Evolutionary conservation across 2,113 vertebrate species (phyloP), one percentile per base, ranked within the genome.

Genomic region (Carassius carassius): DNA sequence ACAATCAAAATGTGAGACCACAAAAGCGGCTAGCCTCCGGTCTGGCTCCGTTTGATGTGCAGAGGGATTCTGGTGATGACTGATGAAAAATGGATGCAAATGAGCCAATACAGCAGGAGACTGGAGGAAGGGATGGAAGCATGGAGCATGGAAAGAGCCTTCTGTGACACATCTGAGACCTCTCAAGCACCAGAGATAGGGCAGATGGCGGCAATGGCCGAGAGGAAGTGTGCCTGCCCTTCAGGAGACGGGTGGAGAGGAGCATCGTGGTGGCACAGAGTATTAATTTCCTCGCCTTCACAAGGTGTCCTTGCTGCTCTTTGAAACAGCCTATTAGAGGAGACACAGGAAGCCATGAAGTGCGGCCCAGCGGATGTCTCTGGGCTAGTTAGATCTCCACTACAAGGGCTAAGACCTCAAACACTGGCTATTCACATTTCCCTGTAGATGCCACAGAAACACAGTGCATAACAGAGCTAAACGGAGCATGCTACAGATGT

Each of bases 81-180:
- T 91, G 90, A 91, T 90, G 86, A 92, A 91, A 91, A 91, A 90
- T 90, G 86, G 90, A 93, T 92, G 90, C 92, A 91, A 94, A 93
- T 87, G 85, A 93, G 90, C 88, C 84, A 76, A 87, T n/a, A 79
- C 62, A 86, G 76, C 76, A 62, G n/a, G 63, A 56, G 32, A 63
- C 37, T 21, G 84, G 88, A 90, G 88, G 90, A 90, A 88, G 87
- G 86, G 85, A 76, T 72, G 32, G 84, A 80, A 89, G n/a, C n/a
- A n/a, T n/a, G n/a, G n/a, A 92, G 90, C 89, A 84, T 84, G 87
- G 89, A 90, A 85, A 47, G 77, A 85, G 85, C 84, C 77, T 85
- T 92, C 88, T 91, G 84, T 85, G 89, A 86, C 86, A 91, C 91
- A 89, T 91, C 88, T 91, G 85, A 92, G 82, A 84, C 83, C 63